A percentile compares a stretch with the other conserved stretches of the same genome.
These are phyloP conservation scores for Actenoides lindsayi DNA, from an alignment of 2,113 vertebrate genomes.

Conservation along the genomic window DNA sequence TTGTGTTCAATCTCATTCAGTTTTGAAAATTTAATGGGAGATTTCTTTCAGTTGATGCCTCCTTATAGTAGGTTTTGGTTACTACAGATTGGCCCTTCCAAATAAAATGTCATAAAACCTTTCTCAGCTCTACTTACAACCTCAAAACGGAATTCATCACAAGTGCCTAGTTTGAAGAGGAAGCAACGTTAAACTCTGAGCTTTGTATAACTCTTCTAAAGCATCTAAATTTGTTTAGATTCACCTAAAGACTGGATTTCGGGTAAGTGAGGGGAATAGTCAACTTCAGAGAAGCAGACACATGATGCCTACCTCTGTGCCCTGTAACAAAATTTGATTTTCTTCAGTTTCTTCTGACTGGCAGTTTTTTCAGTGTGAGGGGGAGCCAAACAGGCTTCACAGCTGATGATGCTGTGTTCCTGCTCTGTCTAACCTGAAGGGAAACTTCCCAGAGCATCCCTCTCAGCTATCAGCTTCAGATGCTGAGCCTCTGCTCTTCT, in stretches of 20 bases:
- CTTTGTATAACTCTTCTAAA: not conserved
- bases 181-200: not conserved
- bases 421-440: not conserved
- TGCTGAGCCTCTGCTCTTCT: not conserved
- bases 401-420: not conserved
- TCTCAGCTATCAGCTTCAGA: not conserved
- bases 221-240: not conserved
- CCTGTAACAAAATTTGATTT: not conserved
- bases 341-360: not conserved
- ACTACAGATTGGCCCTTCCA: not conserved
- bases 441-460: not conserved
- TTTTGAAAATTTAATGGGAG: not conserved
- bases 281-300: not conserved
- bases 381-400: not conserved
- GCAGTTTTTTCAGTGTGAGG: not conserved
- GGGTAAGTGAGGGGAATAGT: not conserved
- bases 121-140: not conserved
- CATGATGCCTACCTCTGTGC: not conserved
- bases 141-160: not conserved
- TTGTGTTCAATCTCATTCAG: accelerated
- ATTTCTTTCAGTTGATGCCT: not conserved
- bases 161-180: not conserved
- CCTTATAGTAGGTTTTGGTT: not conserved
- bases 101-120: not conserved
- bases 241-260: not conserved